phyloP scores from a whole-genome alignment of 2,888 invertebrate species.

The Ophioninae sp. region DNA sequence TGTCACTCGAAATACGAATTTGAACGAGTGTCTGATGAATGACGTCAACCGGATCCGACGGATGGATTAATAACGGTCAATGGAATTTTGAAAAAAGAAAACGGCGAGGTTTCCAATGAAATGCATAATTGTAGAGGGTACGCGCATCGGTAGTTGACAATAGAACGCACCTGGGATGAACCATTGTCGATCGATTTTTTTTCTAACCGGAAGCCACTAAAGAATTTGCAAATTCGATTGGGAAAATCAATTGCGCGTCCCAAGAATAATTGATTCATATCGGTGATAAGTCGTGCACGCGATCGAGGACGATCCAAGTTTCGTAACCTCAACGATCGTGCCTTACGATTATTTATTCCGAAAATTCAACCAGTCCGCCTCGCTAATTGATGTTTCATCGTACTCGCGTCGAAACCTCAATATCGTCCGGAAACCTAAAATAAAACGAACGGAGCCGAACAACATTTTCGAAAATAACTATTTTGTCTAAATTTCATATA shows the following conservation, averaged over 20 bases:
- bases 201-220: conserved; percentile 15
- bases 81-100: no score
- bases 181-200: background rate
- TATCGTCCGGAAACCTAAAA: no score
- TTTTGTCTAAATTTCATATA: no score
- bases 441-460: no score
- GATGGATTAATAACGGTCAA: background rate
- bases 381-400: no score
- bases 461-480: no score
- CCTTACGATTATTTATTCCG: no score
- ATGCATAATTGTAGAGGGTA: no score
- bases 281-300: background rate
- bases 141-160: no score
- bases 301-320: background rate
- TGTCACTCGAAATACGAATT: background rate
- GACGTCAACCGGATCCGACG: background rate
- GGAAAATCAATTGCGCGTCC: conserved; percentile 6
- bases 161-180: no score
- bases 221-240: conserved; percentile 8
- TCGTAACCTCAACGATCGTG: background rate
- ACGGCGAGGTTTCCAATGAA: background rate
- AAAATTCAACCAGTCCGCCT: no score
- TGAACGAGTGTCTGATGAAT: background rate
- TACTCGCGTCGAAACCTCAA: no score
- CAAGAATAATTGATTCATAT: background rate